Evolutionary conservation across 2,888 invertebrate genomes (phyloP), one percentile per base, ranked within the genome.

Genomic region (Tridacna crocea): DNA sequence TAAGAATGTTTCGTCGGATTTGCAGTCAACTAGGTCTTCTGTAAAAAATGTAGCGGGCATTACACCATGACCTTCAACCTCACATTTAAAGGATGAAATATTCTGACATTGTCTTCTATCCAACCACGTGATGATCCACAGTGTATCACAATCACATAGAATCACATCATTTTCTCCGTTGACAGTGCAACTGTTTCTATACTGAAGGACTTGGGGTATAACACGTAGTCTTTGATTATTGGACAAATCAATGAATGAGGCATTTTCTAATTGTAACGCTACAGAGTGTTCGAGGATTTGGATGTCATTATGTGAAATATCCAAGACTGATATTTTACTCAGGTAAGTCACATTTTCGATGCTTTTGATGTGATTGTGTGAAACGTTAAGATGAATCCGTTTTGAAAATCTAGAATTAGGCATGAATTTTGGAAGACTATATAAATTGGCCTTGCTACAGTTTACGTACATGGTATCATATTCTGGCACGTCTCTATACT

Each of bases 51-150:
- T 26, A 8, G 82, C 76, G 11, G 36, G 48, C 24, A 60, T 63
- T 51, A 26, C 19, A 8, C 73, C 79, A 24, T 65, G 24, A 13
- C 77, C 70, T 13, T 76, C 68, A 48, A 83, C 70, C 10, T 73
- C 17, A 26, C 82, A 83, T 36, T 70, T n/a, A 24, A 83, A 79
- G 6, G 74, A 51, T 22, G 73, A n/a, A 8, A 77, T 58, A 27
- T 65, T 46, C 3, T 27, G 48, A 55, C 82, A 83, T 0, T 19
- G 46, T n/a, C 61, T 77, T 6, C 27, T 27, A 8, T 22, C 27
- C 11, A 83, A 63, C 82, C 82, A 83, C 19, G 51, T 55, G 47
- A 72, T 74, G 27, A 79, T 76, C 82, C 82, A 83, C 24, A 36
- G 19, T 10, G 77, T 61, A 0, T 79, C 36, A 26, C 82, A 83